phyloP scores from a whole-genome alignment of 2,888 invertebrate species.

The Boloria euphrosyne region DNA sequence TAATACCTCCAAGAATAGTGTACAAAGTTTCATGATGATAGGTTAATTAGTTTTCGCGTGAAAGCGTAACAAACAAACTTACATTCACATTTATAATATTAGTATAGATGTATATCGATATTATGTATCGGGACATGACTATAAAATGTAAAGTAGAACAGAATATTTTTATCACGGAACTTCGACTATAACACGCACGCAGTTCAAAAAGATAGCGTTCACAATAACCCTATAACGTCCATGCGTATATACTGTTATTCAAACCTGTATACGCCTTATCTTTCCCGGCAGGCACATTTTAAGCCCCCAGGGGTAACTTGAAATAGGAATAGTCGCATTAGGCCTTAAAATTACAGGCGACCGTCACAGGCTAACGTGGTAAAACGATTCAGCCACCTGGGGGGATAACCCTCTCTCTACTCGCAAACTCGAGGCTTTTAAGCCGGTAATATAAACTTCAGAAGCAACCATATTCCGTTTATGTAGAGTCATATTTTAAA shows the following conservation, averaged over 20 bases:
- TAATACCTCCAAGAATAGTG: too few species aligned
- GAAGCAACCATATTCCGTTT: constrained; percentile 40
- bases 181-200: constrained; percentile 27
- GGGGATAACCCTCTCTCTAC: constrained; percentile 64
- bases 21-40: too few species aligned
- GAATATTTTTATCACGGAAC: constrained; percentile 23
- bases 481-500: constrained; percentile 38
- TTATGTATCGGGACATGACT: not conserved
- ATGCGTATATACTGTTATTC: constrained; percentile 35
- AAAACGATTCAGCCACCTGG: constrained; percentile 78
- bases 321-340: constrained; percentile 83
- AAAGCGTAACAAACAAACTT: too few species aligned
- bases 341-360: constrained; percentile 80
- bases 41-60: too few species aligned
- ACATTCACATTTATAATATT: too few species aligned
- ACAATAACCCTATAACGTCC: constrained; percentile 33
- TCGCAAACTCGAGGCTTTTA: constrained; percentile 43
- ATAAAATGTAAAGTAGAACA: constrained; percentile 10
- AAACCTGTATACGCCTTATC: constrained; percentile 58
- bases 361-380: constrained; percentile 81
- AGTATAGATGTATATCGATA: not conserved
- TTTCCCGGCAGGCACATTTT: constrained; percentile 72
- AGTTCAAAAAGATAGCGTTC: constrained; percentile 24
- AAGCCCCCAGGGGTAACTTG: constrained; percentile 74
- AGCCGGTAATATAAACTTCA: constrained; percentile 32